These are phyloP conservation scores for Cossypha heuglini DNA, from an alignment of 2,797 vertebrate species.

Conservation along the genomic window DNA sequence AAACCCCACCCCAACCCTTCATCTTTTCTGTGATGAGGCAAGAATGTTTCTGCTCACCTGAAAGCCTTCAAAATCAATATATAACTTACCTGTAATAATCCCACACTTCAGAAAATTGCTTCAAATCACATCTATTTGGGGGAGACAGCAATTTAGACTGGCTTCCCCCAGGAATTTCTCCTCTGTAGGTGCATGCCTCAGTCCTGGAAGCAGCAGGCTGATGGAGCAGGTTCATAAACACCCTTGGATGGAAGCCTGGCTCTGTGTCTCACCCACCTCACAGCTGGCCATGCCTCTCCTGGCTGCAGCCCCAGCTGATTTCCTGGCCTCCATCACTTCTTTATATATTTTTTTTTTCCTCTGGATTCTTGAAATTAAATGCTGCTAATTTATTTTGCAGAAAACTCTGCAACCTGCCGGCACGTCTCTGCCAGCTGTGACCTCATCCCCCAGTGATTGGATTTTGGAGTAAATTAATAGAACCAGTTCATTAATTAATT, in stretches of 20 bases:
- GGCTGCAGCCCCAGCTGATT: not conserved
- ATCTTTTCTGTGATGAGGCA: not conserved
- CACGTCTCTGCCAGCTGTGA: conserved; percentile 38
- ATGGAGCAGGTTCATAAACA: not conserved
- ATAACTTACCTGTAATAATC: conserved; percentile 26
- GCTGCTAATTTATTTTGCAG: conserved; percentile 8
- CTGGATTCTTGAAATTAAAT: not conserved
- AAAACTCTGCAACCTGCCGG: conserved; percentile 12
- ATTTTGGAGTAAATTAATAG: conserved; percentile 55
- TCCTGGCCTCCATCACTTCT: not conserved
- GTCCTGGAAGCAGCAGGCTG: not conserved
- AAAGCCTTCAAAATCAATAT: conserved; percentile 19
- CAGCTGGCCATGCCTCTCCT: not conserved
- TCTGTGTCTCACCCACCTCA: not conserved
- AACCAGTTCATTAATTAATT: conserved; percentile 39
- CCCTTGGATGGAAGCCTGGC: not conserved
- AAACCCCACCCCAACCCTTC: not conserved
- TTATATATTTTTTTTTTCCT: not conserved
- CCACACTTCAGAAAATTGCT: conserved; percentile 31
- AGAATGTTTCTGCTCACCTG: not conserved
- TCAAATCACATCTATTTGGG: not conserved
- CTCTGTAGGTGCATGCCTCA: fast-evolving
- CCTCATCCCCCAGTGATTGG: conserved; percentile 7
- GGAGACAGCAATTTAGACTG: not conserved
- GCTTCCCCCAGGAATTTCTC: not conserved